phyloP scores from a whole-genome alignment of 2,888 invertebrate genomes.

The Caenorhabditis sp. region DNA sequence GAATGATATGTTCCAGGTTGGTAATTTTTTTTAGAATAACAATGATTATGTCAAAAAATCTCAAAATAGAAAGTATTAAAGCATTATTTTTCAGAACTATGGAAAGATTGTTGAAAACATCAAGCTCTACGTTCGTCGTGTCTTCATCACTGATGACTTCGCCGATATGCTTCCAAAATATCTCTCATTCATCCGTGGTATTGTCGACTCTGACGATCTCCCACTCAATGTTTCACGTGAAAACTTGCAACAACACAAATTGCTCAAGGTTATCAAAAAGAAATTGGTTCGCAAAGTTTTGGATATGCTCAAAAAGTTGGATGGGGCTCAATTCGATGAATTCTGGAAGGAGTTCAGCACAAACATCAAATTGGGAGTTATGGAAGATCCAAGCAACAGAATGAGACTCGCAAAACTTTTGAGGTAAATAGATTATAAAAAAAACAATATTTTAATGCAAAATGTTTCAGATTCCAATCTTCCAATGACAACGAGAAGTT shows the following conservation, averaged over 20 bases:
- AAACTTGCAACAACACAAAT: slow-evolving; percentile 96
- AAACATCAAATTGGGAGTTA: slow-evolving; percentile 92
- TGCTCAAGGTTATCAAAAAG: slow-evolving; percentile 98
- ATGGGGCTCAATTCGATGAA: slow-evolving; percentile 85
- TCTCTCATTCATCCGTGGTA: slow-evolving; percentile 90
- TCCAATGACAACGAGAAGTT: slow-evolving; percentile 78
- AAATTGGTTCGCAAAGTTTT: slow-evolving; percentile 88
- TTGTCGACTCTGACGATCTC: slow-evolving; percentile 97
- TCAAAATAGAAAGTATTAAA: too few species aligned
- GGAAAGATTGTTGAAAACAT: slow-evolving; percentile 66
- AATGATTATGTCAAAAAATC: neutral
- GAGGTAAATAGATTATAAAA: slow-evolving; percentile 74
- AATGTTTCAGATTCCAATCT: slow-evolving; percentile 50
- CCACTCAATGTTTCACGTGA: slow-evolving; percentile 97
- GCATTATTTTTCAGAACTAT: slow-evolving; percentile 49
- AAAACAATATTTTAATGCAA: neutral
- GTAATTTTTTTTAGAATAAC: neutral
- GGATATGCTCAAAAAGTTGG: slow-evolving; percentile 89
- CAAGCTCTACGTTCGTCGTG: slow-evolving; percentile 89
- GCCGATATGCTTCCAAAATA: slow-evolving; percentile 99
- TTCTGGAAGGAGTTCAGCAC: slow-evolving; percentile 99
- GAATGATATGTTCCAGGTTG: slow-evolving; percentile 86
- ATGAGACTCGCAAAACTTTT: slow-evolving; percentile 93
- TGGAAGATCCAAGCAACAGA: slow-evolving; percentile 96
- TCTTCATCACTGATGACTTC: slow-evolving; percentile 99